Percentiles rank a stretch among this genome's conserved stretches.
Conservation (phyloP, 2,113 vertebrate species). For the Rynchops niger region DNA sequence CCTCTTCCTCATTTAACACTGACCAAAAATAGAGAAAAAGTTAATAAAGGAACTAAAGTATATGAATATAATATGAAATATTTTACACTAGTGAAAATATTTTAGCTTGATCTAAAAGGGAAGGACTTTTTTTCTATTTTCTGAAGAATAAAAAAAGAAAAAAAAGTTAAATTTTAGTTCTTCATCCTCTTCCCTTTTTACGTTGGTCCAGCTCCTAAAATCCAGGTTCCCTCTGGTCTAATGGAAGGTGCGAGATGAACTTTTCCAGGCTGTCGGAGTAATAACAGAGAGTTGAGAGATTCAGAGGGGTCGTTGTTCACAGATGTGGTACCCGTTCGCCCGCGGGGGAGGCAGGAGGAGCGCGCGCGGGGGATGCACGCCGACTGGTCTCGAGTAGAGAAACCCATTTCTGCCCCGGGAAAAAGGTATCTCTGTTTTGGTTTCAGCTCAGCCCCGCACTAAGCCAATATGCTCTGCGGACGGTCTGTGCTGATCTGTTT, state of each 20-base stretch:
- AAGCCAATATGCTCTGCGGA: neutral
- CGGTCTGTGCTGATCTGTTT: neutral
- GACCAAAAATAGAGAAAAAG: neutral
- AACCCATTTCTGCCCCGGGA: fast-evolving
- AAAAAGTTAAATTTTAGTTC: neutral
- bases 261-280: neutral
- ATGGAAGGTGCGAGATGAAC: neutral
- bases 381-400: no score
- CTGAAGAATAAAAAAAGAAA: neutral
- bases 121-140: neutral
- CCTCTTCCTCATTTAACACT: neutral
- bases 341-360: neutral
- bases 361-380: fast-evolving
- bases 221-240: no score
- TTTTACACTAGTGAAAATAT: neutral
- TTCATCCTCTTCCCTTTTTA: neutral
- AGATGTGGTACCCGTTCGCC: neutral
- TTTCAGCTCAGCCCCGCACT: neutral
- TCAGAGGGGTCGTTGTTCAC: neutral
- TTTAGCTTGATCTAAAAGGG: neutral
- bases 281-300: neutral
- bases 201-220: neutral
- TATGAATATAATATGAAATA: neutral
- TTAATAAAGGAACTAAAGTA: neutral
- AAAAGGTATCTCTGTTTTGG: neutral